phyloP scores from a whole-genome alignment of 2,113 vertebrate species.

The Manacus vitellinus region DNA sequence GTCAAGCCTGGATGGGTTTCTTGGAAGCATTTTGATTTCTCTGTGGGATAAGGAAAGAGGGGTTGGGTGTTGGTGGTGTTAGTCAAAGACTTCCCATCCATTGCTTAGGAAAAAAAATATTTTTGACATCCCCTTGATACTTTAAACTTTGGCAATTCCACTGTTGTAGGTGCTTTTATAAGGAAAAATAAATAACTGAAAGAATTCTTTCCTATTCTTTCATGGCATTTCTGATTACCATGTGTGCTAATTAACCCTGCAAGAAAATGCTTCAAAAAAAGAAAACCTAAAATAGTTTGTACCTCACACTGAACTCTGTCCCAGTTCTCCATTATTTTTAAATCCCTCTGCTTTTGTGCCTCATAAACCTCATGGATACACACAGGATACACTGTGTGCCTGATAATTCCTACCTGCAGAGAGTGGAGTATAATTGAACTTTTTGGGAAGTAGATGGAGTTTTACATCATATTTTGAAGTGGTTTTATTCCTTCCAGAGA shows the following conservation, averaged over 20 bases:
- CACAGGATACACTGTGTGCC: background rate
- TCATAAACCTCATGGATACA: background rate
- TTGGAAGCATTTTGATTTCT: background rate
- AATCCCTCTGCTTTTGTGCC: background rate
- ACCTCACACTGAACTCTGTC: fast-evolving
- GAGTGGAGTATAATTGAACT: background rate
- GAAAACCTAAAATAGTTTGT: background rate
- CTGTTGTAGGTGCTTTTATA: background rate
- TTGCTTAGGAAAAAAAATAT: background rate
- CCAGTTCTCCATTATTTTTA: background rate
- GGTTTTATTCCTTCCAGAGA: background rate
- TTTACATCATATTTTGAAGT: background rate
- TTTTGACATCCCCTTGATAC: background rate
- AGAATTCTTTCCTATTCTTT: background rate
- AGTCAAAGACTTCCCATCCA: background rate
- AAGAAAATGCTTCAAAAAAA: background rate
- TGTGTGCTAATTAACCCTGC: background rate
- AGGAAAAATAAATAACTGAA: background rate
- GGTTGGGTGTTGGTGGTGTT: background rate
- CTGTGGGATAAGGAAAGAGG: background rate
- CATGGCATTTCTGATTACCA: background rate
- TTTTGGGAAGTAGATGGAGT: background rate
- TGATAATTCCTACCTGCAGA: background rate
- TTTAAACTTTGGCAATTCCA: background rate
- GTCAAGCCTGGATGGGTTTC: background rate